A percentile compares a stretch with the other conserved stretches of the same genome.
Evolutionary conservation across 2,113 vertebrate genomes (phyloP).

Genomic region (Callithrix jacchus): DNA sequence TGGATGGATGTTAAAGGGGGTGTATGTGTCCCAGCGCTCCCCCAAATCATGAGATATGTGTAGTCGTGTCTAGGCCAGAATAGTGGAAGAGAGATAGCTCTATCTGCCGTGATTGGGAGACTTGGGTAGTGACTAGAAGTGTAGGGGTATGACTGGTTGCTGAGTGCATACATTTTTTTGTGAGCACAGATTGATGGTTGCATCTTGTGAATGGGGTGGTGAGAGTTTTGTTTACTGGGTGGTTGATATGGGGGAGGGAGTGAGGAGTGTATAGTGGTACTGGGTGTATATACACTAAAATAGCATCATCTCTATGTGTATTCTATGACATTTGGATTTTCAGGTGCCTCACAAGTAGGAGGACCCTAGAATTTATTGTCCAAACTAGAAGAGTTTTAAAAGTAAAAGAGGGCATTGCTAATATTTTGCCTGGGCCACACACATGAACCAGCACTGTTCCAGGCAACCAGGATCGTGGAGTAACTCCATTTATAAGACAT

Average conservation of each 20-base stretch:
- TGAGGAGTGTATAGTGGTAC: not conserved
- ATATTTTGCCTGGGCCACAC: not conserved
- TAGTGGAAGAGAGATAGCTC: not conserved
- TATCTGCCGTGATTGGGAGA: not conserved
- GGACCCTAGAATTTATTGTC: not conserved
- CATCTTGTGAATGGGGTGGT: no score
- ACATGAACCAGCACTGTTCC: not conserved
- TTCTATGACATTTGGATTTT: not conserved
- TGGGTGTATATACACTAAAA: not conserved
- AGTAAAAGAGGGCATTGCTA: not conserved
- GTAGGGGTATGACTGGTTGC: not conserved
- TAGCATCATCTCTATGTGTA: not conserved
- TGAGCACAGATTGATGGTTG: not conserved
- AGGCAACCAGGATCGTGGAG: not conserved
- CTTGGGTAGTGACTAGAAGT: not conserved
- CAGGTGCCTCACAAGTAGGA: not conserved
- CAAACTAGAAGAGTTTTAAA: not conserved
- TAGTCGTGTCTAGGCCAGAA: not conserved
- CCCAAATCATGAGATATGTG: not conserved
- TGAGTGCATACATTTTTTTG: accelerated
- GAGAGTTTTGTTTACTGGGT: not conserved
- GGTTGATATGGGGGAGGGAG: not conserved
- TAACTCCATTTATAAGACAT: not conserved
- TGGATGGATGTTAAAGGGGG: slow-evolving; percentile 2
- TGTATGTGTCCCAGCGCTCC: not conserved